Conservation (phyloP, 92 coral and sea anemone species). For the Anthopleura xanthogrammica region DNA sequence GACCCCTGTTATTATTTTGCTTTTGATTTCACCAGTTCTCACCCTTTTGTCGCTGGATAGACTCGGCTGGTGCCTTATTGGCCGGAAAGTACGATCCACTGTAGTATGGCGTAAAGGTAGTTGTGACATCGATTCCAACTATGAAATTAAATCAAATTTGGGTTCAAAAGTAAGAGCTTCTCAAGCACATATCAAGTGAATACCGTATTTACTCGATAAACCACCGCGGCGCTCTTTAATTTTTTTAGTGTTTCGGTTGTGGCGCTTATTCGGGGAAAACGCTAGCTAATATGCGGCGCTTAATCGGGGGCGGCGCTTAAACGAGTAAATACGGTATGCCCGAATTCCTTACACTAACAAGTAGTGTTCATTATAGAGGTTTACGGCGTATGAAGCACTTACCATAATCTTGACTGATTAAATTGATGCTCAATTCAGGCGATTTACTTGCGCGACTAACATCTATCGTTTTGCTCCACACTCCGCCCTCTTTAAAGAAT, state of each 20-base stretch:
- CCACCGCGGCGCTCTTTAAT: no score
- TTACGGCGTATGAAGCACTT: neutral
- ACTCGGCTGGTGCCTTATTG: neutral
- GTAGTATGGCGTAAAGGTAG: slow-evolving; percentile 76
- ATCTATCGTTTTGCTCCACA: slow-evolving; percentile 88
- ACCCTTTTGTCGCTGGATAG: neutral
- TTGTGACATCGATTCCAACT: slow-evolving; percentile 92
- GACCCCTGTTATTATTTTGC: neutral
- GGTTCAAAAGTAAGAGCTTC: neutral
- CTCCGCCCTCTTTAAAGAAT: slow-evolving; percentile 71
- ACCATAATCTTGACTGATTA: slow-evolving; percentile 95
- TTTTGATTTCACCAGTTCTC: neutral
- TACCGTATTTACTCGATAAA: no score
- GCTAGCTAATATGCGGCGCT: no score
- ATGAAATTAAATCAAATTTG: neutral
- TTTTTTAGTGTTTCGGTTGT: no score
- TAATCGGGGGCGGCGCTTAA: no score
- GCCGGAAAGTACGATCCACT: slow-evolving; percentile 69
- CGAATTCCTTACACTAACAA: neutral
- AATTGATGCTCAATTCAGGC: slow-evolving; percentile 68
- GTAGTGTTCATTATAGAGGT: no score
- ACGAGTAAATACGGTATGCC: no score
- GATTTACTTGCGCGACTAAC: slow-evolving; percentile 73
- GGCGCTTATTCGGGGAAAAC: no score
- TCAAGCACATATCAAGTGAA: neutral